Conservation (phyloP, 2,888 invertebrate species). For the Caradrina kadenii region DNA sequence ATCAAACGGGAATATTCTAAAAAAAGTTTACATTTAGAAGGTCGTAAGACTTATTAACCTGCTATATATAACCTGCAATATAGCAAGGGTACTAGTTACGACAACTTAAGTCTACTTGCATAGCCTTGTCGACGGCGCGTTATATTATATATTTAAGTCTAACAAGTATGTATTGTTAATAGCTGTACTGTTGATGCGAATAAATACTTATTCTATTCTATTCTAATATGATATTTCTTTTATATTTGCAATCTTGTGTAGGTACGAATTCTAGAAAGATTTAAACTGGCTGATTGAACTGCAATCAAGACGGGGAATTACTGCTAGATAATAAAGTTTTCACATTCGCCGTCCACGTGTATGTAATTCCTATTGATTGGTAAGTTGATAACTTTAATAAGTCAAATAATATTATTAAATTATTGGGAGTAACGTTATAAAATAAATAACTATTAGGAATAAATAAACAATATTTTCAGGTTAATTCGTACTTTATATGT, state of each 20-base stretch:
- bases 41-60: conserved; percentile 6
- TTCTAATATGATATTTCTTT: conserved; percentile 19
- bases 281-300: not conserved
- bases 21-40: not conserved
- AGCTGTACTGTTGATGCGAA: too few relatives aligned
- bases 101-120: too few relatives aligned
- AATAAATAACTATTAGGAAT: not conserved
- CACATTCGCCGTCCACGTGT: conserved; percentile 1
- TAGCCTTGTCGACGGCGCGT: too few relatives aligned
- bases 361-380: not conserved
- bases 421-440: not conserved
- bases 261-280: conserved; percentile 9
- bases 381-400: not conserved
- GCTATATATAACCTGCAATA: too few relatives aligned
- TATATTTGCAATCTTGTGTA: not conserved
- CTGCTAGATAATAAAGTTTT: conserved; percentile 6
- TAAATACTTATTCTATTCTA: too few relatives aligned
- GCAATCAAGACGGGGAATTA: conserved; percentile 9
- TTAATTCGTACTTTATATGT: not conserved
- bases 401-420: not conserved
- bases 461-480: not conserved
- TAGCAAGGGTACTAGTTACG: too few relatives aligned
- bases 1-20: conserved; percentile 14
- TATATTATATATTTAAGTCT: too few relatives aligned
- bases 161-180: too few relatives aligned